Percentiles rank a stretch among this genome's conserved stretches.
These are phyloP conservation scores for Vireo griseus DNA, from an alignment of 2,797 vertebrate genomes.

Conservation along the genomic window DNA sequence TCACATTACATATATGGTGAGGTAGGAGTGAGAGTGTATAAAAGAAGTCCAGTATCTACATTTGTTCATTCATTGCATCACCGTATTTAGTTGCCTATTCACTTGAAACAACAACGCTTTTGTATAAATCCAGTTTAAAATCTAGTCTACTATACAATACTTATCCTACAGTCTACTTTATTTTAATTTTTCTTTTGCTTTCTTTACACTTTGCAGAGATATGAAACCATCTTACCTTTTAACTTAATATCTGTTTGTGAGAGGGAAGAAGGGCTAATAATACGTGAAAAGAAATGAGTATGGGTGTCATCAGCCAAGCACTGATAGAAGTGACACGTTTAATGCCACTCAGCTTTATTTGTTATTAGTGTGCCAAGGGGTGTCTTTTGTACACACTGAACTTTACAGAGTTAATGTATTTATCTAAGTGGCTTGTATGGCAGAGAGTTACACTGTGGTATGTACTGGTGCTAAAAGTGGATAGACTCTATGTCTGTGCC, in stretches of 20 bases:
- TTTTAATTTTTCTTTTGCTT: background rate
- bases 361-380: background rate
- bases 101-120: slow-evolving; percentile 50
- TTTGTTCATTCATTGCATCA: slow-evolving; percentile 61
- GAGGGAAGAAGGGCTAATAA: background rate
- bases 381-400: background rate
- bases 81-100: slow-evolving; percentile 62
- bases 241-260: background rate
- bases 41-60: slow-evolving; percentile 56
- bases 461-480: background rate
- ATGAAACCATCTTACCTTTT: background rate
- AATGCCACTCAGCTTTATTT: slow-evolving; percentile 7
- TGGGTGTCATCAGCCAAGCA: background rate
- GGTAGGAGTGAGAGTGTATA: slow-evolving; percentile 3
- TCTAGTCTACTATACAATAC: background rate
- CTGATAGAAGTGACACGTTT: background rate
- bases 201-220: background rate
- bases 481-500: background rate
- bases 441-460: background rate
- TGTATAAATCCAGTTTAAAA: slow-evolving; percentile 42
- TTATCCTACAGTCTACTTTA: background rate
- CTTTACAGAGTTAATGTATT: background rate
- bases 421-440: background rate
- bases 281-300: background rate
- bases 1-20: slow-evolving; percentile 55